Evolutionary conservation across 2,797 vertebrate genomes (phyloP), one percentile per base, ranked within the genome.

Genomic region (Melanotaenia nigrans): DNA sequence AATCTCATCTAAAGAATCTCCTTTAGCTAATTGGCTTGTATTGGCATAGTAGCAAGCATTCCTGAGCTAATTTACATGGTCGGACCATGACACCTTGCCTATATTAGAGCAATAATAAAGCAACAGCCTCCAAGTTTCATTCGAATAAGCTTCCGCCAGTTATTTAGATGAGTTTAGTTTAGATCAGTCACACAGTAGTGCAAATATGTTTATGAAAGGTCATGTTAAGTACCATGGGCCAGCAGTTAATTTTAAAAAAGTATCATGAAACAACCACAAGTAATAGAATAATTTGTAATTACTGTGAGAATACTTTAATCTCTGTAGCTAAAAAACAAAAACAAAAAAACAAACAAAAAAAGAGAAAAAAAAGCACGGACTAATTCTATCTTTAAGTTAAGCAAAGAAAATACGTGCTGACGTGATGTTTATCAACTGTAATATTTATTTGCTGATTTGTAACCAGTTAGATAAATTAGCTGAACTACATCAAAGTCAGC

Each of bases 1-100:
- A 89, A 93, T 91, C 87, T 79, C 67, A 67, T 90, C 68, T 79
- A 73, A 82, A 88, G 64, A 87, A 89, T 87, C 78, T 84, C 60
- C 82, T 90, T 83, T 79, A 70, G 74, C 71, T 66, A 89, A 91
- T 88, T 89, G 87, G 83, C 90, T 90, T 85, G 74, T 85, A 49
- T 13, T 30, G 36, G 42, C 60, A 60, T 25, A 33, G 51, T 81
- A 87, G 65, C 56, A 75, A 67, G 78, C 76, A 82, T 85, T 73
- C 61, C 78, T 40, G 77, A 49, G 11, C 24, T 53, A 38, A 59
- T 20, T 61, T 53, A 51, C 30, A 65, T 30, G 33, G 22, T 0
- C 30, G 47, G 20, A 57, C 63, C 51, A 71, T 9, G 10, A 16
- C 49, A 55, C 13, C 53, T 11, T 54, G 11, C 13, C 25, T 13